Percentiles rank a stretch among this genome's conserved stretches.
phyloP scores from a whole-genome alignment of 2,113 vertebrate species.

The Archocentrus centrarchus region DNA sequence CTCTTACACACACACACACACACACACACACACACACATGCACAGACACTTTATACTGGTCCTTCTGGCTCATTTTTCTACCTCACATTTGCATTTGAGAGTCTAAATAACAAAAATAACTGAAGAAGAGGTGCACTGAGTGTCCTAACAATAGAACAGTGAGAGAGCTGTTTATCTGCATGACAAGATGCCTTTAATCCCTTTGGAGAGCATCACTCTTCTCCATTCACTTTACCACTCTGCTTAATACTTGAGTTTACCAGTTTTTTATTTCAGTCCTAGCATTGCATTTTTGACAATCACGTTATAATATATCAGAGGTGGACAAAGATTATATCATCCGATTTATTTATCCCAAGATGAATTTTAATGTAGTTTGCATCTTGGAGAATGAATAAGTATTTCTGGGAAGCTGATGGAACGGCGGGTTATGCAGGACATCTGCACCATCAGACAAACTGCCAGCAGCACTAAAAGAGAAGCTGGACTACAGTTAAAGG shows the following conservation, averaged over 20 bases:
- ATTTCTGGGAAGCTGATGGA: background rate
- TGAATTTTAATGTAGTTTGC: conserved; percentile 18
- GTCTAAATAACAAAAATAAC: conserved; percentile 55
- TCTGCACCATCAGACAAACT: background rate
- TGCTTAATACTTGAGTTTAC: conserved; percentile 33
- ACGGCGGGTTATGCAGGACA: background rate
- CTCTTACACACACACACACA: background rate
- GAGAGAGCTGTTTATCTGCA: conserved; percentile 55
- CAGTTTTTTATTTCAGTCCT: background rate
- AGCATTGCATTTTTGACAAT: conserved; percentile 38
- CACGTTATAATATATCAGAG: conserved; percentile 17
- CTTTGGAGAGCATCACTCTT: conserved; percentile 23
- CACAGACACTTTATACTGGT: background rate
- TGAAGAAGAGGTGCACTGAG: conserved; percentile 35
- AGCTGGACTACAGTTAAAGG: background rate
- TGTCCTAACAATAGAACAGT: conserved; percentile 49
- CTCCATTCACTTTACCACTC: conserved; percentile 53
- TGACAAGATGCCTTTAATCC: conserved; percentile 56
- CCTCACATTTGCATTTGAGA: conserved; percentile 36
- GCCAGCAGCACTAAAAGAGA: background rate
- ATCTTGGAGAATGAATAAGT: background rate
- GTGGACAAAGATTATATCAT: conserved; percentile 2
- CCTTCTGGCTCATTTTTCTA: conserved; percentile 27
- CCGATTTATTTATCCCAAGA: background rate
- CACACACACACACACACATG: background rate